These are phyloP conservation scores for Melanotaenia trifasciata DNA, from an alignment of 2,797 vertebrate species.

Conservation along the genomic window DNA sequence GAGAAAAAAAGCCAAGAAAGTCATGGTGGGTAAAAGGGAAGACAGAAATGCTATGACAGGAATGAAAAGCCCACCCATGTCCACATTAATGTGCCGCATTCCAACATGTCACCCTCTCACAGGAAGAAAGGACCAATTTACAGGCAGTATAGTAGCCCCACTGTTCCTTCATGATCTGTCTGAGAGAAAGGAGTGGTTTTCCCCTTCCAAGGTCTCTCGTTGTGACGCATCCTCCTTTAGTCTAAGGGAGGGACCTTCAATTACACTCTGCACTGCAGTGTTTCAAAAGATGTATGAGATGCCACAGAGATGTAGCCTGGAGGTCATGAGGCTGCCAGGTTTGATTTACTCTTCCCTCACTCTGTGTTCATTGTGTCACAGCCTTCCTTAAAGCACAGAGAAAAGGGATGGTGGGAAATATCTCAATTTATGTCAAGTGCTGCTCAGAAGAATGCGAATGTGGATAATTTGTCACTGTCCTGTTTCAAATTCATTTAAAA, in stretches of 20 bases:
- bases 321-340: constrained; percentile 42
- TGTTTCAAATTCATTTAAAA: constrained; percentile 1
- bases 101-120: constrained; percentile 73
- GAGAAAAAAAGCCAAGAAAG: constrained; percentile 33
- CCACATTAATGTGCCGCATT: constrained; percentile 82
- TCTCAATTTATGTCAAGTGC: constrained; percentile 11
- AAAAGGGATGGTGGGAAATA: not conserved
- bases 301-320: constrained; percentile 31
- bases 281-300: constrained; percentile 23
- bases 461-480: not conserved
- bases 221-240: constrained; percentile 42
- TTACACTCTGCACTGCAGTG: constrained; percentile 29
- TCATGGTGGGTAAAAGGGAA: constrained; percentile 55
- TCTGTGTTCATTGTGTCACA: constrained; percentile 20
- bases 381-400: not conserved
- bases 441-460: constrained; percentile 25
- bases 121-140: constrained; percentile 86
- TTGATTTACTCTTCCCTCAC: constrained; percentile 44
- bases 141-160: constrained; percentile 76
- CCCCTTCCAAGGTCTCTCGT: constrained; percentile 53
- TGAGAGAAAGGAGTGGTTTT: constrained; percentile 58
- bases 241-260: constrained; percentile 39
- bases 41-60: constrained; percentile 77
- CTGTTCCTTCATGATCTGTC: constrained; percentile 75
- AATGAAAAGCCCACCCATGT: constrained; percentile 85